Conservation (phyloP, 2,888 invertebrate genomes). For the Ophioninae sp. region DNA sequence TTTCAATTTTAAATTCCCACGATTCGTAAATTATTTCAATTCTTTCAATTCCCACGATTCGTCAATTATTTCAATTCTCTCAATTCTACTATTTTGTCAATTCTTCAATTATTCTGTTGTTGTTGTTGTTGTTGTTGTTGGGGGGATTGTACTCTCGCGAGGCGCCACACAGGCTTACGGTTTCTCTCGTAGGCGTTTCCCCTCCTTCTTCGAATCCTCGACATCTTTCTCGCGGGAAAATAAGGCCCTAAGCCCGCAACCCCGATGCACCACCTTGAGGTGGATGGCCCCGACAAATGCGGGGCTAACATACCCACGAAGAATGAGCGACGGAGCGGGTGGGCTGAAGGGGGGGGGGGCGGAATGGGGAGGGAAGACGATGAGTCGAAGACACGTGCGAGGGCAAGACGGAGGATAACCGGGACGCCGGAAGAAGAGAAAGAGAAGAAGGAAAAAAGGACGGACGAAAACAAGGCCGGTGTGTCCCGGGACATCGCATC, state of each 20-base stretch:
- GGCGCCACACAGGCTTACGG: slow-evolving; percentile 20
- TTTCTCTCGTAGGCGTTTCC: slow-evolving; percentile 13
- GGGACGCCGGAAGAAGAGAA: slow-evolving; percentile 39
- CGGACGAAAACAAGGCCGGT: slow-evolving; percentile 43
- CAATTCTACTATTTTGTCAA: too few relatives aligned
- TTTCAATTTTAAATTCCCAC: too few relatives aligned
- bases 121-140: slow-evolving; percentile 11
- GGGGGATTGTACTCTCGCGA: neutral
- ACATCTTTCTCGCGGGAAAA: slow-evolving; percentile 21
- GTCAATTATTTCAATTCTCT: too few relatives aligned
- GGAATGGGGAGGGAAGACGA: neutral
- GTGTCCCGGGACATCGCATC: slow-evolving; percentile 44
- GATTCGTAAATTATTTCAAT: too few relatives aligned
- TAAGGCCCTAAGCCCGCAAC: slow-evolving; percentile 2
- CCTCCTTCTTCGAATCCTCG: neutral
- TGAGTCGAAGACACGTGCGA: slow-evolving; percentile 18
- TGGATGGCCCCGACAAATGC: slow-evolving; percentile 33
- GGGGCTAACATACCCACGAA: slow-evolving; percentile 16
- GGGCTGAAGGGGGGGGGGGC: neutral
- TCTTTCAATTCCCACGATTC: too few relatives aligned
- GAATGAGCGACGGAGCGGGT: neutral
- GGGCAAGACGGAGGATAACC: slow-evolving; percentile 27
- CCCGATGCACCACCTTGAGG: slow-evolving; percentile 35
- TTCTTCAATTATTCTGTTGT: neutral
- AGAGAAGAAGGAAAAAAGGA: neutral